phyloP scores from a whole-genome alignment of 2,888 invertebrate species.

The Cephus spinipes region DNA sequence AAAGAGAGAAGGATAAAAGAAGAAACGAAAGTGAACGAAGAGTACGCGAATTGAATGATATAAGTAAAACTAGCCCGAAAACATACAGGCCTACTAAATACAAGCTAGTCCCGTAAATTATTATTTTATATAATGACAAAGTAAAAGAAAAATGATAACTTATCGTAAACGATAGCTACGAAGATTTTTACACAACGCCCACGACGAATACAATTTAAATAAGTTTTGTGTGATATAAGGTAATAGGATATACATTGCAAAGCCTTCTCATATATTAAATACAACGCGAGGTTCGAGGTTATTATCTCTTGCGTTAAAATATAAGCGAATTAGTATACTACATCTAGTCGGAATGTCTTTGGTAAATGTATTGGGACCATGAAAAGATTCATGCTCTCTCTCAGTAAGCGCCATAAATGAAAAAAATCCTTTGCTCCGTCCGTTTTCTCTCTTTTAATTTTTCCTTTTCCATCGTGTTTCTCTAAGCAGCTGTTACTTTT shows the following conservation, averaged over 20 bases:
- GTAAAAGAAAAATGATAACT: constrained; percentile 17
- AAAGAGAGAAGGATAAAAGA: constrained; percentile 33
- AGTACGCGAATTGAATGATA: background rate
- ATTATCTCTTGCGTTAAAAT: background rate
- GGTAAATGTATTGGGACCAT: constrained; percentile 56
- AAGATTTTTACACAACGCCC: constrained; percentile 52
- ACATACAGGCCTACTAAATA: constrained; percentile 57
- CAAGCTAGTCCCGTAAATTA: constrained; percentile 61
- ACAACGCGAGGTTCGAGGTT: background rate
- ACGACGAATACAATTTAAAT: constrained; percentile 50
- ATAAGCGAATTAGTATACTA: constrained; percentile 31
- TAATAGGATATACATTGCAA: constrained; percentile 43
- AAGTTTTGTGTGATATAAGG: constrained; percentile 59
- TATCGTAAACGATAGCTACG: constrained; percentile 31
- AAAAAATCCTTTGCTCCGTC: background rate
- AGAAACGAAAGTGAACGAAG: constrained; percentile 20
- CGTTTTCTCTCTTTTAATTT: background rate
- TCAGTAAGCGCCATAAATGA: background rate
- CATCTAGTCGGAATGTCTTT: constrained; percentile 56
- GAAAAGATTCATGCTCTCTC: constrained; percentile 50
- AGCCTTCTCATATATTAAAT: constrained; percentile 32
- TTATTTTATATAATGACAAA: constrained; percentile 57
- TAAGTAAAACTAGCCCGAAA: constrained; percentile 41
- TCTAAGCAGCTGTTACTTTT: background rate
- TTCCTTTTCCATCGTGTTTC: background rate